These are phyloP conservation scores for Montipora cactus DNA, from an alignment of 64 coral and sea anemone species.

Conservation along the genomic window DNA sequence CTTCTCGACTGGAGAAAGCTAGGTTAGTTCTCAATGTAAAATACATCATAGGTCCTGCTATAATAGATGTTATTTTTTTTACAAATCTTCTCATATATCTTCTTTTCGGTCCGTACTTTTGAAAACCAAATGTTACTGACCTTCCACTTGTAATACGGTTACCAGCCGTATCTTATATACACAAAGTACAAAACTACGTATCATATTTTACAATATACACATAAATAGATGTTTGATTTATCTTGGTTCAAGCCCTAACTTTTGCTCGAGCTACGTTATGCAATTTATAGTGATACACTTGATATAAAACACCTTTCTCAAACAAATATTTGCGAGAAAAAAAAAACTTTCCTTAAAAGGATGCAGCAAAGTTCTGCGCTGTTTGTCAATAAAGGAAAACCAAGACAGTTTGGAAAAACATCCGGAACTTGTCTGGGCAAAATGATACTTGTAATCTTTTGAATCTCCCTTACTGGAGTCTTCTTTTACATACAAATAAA, in stretches of 20 bases:
- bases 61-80: not conserved
- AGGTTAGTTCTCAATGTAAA: constrained; percentile 22
- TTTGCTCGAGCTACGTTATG: not conserved
- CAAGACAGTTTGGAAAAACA: too few relatives aligned
- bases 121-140: not conserved
- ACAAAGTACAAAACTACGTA: constrained; percentile 43
- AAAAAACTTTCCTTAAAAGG: not conserved
- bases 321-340: not conserved
- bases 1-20: not conserved
- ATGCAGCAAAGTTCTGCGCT: not conserved
- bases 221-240: constrained; percentile 45
- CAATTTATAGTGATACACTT: not conserved
- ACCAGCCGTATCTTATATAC: constrained; percentile 33
- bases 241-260: constrained; percentile 11
- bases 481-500: not conserved
- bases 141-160: constrained; percentile 1
- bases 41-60: constrained; percentile 35
- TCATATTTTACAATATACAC: constrained; percentile 33
- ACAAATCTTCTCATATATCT: not conserved
- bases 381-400: not conserved
- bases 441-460: not conserved
- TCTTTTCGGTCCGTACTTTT: not conserved
- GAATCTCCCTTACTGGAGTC: not conserved
- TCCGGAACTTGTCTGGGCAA: too few relatives aligned
- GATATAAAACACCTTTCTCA: not conserved